Evolutionary conservation across 2,113 vertebrate species (phyloP).

Genomic region (Thinocorus orbignyianus): DNA sequence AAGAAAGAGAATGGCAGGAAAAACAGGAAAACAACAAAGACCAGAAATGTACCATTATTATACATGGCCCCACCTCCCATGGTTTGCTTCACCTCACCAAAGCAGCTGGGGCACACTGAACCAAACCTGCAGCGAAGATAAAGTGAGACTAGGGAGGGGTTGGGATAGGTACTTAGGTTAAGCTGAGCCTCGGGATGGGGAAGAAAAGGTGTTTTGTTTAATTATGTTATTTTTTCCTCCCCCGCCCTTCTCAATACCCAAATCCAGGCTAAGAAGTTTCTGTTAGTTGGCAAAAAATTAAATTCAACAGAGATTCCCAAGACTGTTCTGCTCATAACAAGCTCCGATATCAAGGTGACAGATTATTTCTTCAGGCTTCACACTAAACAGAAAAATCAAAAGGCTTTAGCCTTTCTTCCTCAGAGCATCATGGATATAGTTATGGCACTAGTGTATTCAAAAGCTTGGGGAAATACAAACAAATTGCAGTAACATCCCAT

Average conservation of each 20-base stretch:
- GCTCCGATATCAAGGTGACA: neutral
- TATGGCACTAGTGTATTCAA: neutral
- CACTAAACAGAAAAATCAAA: neutral
- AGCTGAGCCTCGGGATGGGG: neutral
- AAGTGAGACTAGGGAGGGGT: neutral
- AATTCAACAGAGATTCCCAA: neutral
- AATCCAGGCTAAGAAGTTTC: neutral
- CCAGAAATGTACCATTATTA: neutral
- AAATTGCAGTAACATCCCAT: neutral
- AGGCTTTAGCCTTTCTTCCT: neutral
- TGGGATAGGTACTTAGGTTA: neutral
- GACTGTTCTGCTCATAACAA: neutral
- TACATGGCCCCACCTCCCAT: neutral
- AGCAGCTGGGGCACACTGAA: neutral
- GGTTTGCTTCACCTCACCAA: neutral
- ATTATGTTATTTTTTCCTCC: neutral
- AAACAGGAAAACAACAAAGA: neutral
- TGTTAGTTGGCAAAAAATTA: neutral
- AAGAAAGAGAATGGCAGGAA: neutral
- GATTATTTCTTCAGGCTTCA: neutral
- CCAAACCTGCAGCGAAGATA: neutral
- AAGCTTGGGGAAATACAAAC: conserved; percentile 6
- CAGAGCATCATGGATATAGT: neutral
- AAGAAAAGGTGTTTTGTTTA: neutral
- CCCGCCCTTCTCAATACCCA: neutral